Percentiles rank a stretch among this genome's conserved stretches.
Evolutionary conservation across 1,140 invertebrate species (phyloP).

Genomic region (Lethocerus indicus): DNA sequence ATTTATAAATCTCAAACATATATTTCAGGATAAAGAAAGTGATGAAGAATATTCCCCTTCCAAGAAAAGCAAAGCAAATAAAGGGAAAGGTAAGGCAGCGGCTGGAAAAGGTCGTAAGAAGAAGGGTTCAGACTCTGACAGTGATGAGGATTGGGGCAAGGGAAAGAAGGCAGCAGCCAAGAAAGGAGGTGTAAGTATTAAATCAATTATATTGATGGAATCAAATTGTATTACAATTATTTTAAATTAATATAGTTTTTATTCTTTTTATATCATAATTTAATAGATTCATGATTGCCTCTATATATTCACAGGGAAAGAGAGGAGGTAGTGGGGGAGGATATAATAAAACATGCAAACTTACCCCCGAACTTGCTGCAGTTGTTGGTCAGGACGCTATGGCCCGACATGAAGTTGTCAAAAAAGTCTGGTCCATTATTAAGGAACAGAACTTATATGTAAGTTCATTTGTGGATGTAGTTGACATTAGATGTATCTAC

Average conservation of each 20-base stretch:
- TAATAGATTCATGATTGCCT: no score
- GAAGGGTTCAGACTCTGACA: slow-evolving; percentile 55
- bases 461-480: slow-evolving; percentile 21
- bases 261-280: no score
- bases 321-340: slow-evolving; percentile 38
- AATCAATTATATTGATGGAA: neutral
- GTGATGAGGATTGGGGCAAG: slow-evolving; percentile 62
- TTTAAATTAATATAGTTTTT: neutral
- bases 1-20: neutral
- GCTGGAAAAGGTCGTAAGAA: slow-evolving; percentile 44
- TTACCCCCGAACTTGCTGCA: slow-evolving; percentile 71
- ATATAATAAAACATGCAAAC: slow-evolving; percentile 61
- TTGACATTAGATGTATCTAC: neutral
- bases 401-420: slow-evolving; percentile 84
- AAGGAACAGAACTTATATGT: slow-evolving; percentile 79
- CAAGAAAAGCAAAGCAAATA: slow-evolving; percentile 31
- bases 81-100: slow-evolving; percentile 29
- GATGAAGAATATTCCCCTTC: slow-evolving; percentile 52
- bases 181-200: slow-evolving; percentile 21
- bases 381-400: slow-evolving; percentile 70
- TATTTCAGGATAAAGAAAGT: slow-evolving; percentile 32
- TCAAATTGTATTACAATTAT: neutral
- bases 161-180: slow-evolving; percentile 29
- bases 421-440: slow-evolving; percentile 81
- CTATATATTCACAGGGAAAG: slow-evolving; percentile 26